Conservation (phyloP, 2,113 vertebrate species). For the Phaethon lepturus region DNA sequence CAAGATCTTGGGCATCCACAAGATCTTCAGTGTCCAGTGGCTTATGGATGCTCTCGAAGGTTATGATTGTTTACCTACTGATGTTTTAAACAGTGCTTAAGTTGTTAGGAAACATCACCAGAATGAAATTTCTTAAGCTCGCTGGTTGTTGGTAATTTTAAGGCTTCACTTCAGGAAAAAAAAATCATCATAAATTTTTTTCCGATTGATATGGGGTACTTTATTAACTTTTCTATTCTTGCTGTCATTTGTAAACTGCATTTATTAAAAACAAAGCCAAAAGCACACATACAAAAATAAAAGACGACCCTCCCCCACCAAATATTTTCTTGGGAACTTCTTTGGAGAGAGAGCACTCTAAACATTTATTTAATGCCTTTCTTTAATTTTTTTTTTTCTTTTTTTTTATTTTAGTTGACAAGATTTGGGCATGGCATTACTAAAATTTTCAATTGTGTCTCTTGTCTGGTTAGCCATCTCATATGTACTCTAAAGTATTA, state of each 20-base stretch:
- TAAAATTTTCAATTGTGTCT: not conserved
- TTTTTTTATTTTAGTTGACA: not conserved
- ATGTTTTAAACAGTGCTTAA: not conserved
- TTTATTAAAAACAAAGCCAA: not conserved
- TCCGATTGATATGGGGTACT: fast-evolving
- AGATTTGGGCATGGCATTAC: not conserved
- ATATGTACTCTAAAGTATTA: not conserved
- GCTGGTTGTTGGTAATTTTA: not conserved
- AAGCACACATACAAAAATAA: not conserved
- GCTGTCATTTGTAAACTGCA: fast-evolving
- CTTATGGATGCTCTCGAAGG: not conserved
- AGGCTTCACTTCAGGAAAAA: not conserved
- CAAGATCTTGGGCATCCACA: not conserved
- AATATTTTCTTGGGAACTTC: not conserved
- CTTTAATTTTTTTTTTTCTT: not conserved
- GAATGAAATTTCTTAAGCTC: not conserved
- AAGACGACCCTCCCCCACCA: fast-evolving
- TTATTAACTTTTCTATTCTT: not conserved
- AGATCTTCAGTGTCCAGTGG: not conserved
- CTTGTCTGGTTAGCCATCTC: not conserved
- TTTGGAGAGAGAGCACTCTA: not conserved
- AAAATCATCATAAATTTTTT: not conserved
- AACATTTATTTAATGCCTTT: not conserved
- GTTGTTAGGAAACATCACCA: not conserved
- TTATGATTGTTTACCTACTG: not conserved